A percentile compares a stretch with the other conserved stretches of the same genome.
Conservation (phyloP, 2,113 vertebrate genomes). For the Upupa epops region DNA sequence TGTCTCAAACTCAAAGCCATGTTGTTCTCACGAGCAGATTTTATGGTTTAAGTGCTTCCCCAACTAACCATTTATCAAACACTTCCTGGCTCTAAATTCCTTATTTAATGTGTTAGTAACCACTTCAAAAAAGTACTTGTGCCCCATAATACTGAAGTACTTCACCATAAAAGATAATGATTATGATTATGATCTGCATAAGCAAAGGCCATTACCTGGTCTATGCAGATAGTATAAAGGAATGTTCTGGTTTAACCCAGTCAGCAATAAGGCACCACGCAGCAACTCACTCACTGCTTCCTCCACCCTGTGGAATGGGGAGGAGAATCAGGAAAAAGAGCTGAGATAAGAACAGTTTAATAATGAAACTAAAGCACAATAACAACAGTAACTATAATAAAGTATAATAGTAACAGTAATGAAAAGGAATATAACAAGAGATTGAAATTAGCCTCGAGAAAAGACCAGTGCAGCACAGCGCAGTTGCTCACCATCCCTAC, state of each 20-base stretch:
- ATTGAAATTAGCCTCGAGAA: background rate
- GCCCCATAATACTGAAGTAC: constrained; percentile 37
- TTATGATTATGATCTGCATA: constrained; percentile 63
- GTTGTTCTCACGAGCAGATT: constrained; percentile 20
- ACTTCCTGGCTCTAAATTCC: constrained; percentile 34
- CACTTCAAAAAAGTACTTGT: constrained; percentile 48
- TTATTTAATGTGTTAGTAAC: constrained; percentile 65
- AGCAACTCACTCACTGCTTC: too few relatives aligned
- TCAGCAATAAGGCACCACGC: background rate
- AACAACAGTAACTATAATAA: background rate
- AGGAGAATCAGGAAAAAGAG: background rate
- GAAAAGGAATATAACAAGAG: background rate
- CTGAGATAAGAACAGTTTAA: background rate
- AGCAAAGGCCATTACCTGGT: constrained; percentile 52
- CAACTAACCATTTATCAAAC: constrained; percentile 57
- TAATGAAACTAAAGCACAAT: background rate
- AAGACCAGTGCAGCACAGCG: background rate
- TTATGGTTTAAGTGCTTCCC: constrained; percentile 40
- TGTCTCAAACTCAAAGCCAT: background rate
- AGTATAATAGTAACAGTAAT: background rate
- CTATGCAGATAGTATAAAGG: constrained; percentile 7
- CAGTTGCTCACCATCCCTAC: background rate
- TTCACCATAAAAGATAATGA: constrained; percentile 64
- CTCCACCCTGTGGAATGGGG: background rate
- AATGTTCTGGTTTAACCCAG: background rate